These are phyloP conservation scores for Tachysurus vachellii DNA, from an alignment of 2,113 vertebrate species.

Conservation along the genomic window DNA sequence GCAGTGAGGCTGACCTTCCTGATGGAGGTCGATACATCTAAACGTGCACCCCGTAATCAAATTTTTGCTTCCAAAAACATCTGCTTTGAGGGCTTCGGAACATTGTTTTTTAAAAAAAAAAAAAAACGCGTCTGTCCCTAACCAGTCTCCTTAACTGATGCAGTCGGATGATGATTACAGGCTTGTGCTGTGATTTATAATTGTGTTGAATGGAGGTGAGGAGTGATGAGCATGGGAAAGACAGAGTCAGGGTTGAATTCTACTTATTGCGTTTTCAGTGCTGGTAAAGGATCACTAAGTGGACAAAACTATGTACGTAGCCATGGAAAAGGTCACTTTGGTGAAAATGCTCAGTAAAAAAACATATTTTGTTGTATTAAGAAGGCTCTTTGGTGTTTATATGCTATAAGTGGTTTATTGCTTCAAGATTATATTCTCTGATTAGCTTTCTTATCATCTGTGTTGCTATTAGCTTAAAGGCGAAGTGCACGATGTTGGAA, in stretches of 20 bases:
- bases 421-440: too few species aligned
- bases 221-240: constrained; percentile 12
- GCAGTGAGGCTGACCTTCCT: constrained; percentile 8
- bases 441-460: background rate
- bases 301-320: constrained; percentile 20
- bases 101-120: background rate
- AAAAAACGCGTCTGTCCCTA: background rate
- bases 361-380: background rate
- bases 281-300: constrained; percentile 10
- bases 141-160: background rate
- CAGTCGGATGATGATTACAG: constrained; percentile 39
- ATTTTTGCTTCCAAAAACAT: constrained; percentile 33
- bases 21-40: constrained; percentile 36
- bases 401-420: background rate
- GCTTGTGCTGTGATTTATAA: constrained; percentile 23
- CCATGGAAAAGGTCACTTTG: constrained; percentile 22
- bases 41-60: constrained; percentile 36
- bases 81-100: constrained; percentile 6
- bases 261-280: constrained; percentile 21
- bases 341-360: background rate
- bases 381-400: background rate
- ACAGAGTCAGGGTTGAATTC: constrained; percentile 22
- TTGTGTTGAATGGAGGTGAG: constrained; percentile 26
- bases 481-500: too few species aligned
- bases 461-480: background rate